Percentiles rank a stretch among this genome's conserved stretches.
These are phyloP conservation scores for Oreochromis mossambicus DNA, from an alignment of 2,797 vertebrate genomes.

Conservation along the genomic window DNA sequence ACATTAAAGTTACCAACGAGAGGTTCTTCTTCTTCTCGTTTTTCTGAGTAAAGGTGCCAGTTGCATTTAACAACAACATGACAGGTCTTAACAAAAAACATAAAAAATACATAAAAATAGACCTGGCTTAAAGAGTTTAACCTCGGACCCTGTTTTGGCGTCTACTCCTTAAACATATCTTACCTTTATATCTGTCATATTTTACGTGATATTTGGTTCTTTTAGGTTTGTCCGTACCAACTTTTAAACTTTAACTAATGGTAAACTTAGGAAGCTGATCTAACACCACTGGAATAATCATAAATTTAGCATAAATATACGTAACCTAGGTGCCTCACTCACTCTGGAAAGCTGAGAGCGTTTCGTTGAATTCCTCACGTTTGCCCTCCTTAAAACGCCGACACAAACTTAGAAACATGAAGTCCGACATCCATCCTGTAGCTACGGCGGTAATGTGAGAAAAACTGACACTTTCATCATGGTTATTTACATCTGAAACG, in stretches of 20 bases:
- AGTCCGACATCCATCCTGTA: conserved; percentile 70
- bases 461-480: background rate
- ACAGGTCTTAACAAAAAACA: background rate
- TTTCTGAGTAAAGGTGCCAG: background rate
- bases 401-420: conserved; percentile 65
- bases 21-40: background rate
- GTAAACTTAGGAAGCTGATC: background rate
- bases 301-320: background rate
- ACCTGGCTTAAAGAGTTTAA: background rate
- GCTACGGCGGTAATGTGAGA: conserved; percentile 26
- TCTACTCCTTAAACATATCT: background rate
- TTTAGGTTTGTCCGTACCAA: background rate
- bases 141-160: background rate
- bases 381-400: conserved; percentile 58
- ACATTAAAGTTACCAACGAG: background rate
- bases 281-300: background rate
- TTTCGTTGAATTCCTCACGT: conserved; percentile 46
- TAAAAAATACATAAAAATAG: background rate
- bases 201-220: background rate
- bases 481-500: rapidly evolving
- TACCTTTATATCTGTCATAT: background rate
- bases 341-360: conserved; percentile 58
- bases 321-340: background rate
- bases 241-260: background rate
- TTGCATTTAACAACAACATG: background rate